These are phyloP conservation scores for silkworm (Bombyx mori) DNA, from an alignment of 1,140 invertebrate genomes.

Conservation along the genomic window ASM3026992v2 NC_085109.1:842501-843000, in stretches of 20 bases:
- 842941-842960: constrained; percentile 27
- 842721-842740: constrained; percentile 34
- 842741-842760: neutral
- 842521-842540: constrained; percentile 67
- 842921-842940: neutral
- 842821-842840: neutral
- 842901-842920: neutral
- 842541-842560: constrained; percentile 71
- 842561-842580: constrained; percentile 71
- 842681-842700: constrained; percentile 64
- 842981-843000: constrained; percentile 57
- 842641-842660: constrained; percentile 33
- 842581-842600: constrained; percentile 69
- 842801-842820: constrained; percentile 1
- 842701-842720: constrained; percentile 2
- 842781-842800: constrained; percentile 47
- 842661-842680: constrained; percentile 55
- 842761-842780: constrained; percentile 82
- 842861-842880: too few species aligned
- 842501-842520: constrained; percentile 51
- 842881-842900: neutral
- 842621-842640: constrained; percentile 56
- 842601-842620: constrained; percentile 72
- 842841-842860: neutral
- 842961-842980: constrained; percentile 60